Conservation (phyloP, 2,797 vertebrate species). For the Catamblyrhynchus diadema region DNA sequence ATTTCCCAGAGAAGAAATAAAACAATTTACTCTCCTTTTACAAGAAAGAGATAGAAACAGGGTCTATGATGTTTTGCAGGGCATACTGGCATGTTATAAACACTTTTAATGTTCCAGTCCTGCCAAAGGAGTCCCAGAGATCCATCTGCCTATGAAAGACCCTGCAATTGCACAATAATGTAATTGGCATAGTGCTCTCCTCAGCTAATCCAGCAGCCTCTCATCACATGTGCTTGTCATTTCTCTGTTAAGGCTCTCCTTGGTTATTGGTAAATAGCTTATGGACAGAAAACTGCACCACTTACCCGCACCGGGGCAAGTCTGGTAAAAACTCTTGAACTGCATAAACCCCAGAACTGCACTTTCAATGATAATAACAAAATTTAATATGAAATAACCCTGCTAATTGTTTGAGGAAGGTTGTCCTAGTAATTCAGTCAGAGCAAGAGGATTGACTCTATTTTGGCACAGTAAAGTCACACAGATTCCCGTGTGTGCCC, state of each 20-base stretch:
- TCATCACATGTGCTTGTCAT: neutral
- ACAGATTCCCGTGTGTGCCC: neutral
- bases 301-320: neutral
- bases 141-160: neutral
- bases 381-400: neutral
- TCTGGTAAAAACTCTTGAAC: neutral
- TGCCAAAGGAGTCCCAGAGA: neutral
- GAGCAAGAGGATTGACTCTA: neutral
- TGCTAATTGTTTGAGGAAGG: neutral
- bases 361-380: neutral
- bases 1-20: neutral
- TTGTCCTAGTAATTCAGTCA: neutral
- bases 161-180: neutral
- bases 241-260: neutral
- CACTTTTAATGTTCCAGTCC: neutral
- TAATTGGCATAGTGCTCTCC: neutral
- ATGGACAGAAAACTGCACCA: neutral
- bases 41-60: neutral
- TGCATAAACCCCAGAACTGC: neutral
- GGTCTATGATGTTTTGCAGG: neutral
- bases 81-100: neutral
- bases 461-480: neutral
- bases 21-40: neutral
- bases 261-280: neutral
- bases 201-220: neutral